Evolutionary conservation across 1,140 invertebrate genomes (phyloP).

Genomic region (Plutomurus gul): DNA sequence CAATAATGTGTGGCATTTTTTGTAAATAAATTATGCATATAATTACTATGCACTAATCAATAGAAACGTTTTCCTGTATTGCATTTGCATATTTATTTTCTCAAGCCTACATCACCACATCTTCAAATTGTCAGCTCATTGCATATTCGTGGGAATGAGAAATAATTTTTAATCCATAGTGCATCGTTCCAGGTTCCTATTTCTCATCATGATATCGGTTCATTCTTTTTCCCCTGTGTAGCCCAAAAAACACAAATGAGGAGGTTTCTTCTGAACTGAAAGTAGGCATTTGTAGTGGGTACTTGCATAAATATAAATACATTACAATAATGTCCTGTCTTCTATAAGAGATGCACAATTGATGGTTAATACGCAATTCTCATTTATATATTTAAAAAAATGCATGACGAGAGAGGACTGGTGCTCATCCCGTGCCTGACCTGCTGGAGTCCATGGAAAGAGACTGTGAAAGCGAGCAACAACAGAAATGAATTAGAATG

Average conservation of each 20-base stretch:
- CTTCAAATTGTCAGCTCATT: too few species aligned
- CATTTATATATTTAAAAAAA: neutral
- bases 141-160: constrained; percentile 17
- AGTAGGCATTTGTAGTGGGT: too few species aligned
- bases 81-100: too few species aligned
- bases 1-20: too few species aligned
- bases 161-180: too few species aligned
- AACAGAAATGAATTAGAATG: constrained; percentile 19
- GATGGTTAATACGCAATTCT: neutral
- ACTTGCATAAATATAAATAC: too few species aligned
- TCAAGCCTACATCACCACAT: too few species aligned
- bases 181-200: neutral
- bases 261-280: neutral
- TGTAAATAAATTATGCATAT: too few species aligned
- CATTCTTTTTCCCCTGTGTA: neutral
- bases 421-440: neutral
- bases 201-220: neutral
- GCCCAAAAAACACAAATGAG: neutral
- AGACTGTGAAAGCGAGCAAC: neutral
- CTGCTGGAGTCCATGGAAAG: neutral
- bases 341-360: too few species aligned
- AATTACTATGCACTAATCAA: too few species aligned
- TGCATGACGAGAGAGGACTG: neutral
- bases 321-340: too few species aligned
- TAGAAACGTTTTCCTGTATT: too few species aligned